Base-by-base conservation (phyloP, 2,888 invertebrate species). In the Halictus quadricinctus region DNA sequence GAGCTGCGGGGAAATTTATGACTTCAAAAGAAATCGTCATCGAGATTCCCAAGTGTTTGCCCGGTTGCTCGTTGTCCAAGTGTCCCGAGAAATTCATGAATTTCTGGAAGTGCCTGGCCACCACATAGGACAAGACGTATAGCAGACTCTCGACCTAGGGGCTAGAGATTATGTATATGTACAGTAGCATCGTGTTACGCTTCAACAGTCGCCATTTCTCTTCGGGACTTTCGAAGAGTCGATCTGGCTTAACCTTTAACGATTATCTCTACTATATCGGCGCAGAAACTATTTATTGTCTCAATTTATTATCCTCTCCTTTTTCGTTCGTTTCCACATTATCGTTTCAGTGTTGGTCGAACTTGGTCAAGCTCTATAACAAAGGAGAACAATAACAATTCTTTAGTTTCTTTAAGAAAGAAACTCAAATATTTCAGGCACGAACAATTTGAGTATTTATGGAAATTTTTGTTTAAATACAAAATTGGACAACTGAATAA, bases 21-120 rank as follows among this genome's bases (percentile, higher is more conserved):
- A 25, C 25, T 60, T 60, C 25, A 15, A 25, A 60, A 60, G 60
- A 60, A 60, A 60, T 60, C 25, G 60, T 60, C 60, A 60, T 60
- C 25, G 60, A 60, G 60, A 60, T 60, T 25, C 60, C 60, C 5
- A 25, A 60, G 60, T 60, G 60, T 60, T 78, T 21, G 76, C 66
- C 74, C 50, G 70, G 36, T 36, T 58, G n/a, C 13, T 41, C 64
- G 64, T 60, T 50, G n/a, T 15, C 74, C 21, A 29, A 54, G 50
- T 41, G 29, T 25, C 18, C 15, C 15, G 50, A 7, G 25, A 58
- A 54, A 54, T 74, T 54, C 54, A 60, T 60, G 60, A 60, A 60
- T 60, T 60, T 60, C 60, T 60, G 25, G 13, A 60, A 60, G 60
- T 60, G 60, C 25, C 60, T 25, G 60, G 60, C 60, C 25, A 60